Conservation (phyloP, 2,113 vertebrate species). For the Rhipidura dahli region DNA sequence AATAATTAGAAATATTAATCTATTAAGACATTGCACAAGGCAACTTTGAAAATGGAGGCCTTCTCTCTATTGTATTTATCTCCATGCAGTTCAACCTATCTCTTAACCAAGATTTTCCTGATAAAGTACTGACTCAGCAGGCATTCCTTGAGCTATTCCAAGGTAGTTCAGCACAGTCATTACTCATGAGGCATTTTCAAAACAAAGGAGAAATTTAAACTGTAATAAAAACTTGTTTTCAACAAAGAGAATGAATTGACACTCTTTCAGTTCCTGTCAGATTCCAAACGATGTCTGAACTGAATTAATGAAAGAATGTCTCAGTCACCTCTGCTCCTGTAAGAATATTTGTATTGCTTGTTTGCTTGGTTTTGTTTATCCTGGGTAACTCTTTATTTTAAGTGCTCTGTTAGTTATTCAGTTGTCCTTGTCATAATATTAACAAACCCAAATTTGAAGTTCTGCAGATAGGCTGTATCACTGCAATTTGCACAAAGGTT, state of each 20-base stretch:
- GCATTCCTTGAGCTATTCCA: not conserved
- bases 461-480: not conserved
- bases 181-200: not conserved
- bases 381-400: not conserved
- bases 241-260: not conserved
- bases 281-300: not conserved
- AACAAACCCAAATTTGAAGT: not conserved
- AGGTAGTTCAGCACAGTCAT: not conserved
- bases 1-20: not conserved
- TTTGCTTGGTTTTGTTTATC: conserved; percentile 1
- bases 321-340: not conserved
- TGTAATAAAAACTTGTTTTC: not conserved
- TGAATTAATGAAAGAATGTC: not conserved
- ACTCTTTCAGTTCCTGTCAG: conserved; percentile 15
- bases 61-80: not conserved
- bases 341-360: not conserved
- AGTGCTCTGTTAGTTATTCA: not conserved
- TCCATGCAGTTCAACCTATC: not conserved
- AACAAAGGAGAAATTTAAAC: not conserved
- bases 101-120: not conserved
- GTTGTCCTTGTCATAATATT: not conserved
- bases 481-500: not conserved
- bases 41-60: not conserved
- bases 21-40: not conserved
- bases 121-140: not conserved